Percentiles rank a stretch among this genome's conserved stretches.
phyloP scores from a whole-genome alignment of 2,888 invertebrate species.

The Acanthopleura granulata region DNA sequence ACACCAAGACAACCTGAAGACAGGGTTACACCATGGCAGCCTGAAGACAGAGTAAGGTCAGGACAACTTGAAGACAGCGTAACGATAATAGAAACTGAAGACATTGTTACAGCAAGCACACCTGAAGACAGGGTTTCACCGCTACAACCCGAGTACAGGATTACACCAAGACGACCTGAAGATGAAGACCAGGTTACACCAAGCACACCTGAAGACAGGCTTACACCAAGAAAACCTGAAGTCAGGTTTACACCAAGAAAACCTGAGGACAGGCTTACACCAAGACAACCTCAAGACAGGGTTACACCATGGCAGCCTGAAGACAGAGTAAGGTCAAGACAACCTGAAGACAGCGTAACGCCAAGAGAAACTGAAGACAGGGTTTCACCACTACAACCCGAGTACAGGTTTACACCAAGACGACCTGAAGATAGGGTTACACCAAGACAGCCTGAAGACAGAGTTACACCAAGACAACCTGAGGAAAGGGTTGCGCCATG shows the following conservation, averaged over 20 bases:
- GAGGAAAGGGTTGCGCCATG: too few species aligned
- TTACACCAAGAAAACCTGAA: neutral
- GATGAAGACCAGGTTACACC: too few species aligned
- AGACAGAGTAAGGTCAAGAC: neutral
- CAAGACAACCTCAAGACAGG: neutral
- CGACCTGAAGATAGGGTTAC: neutral
- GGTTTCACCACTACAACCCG: neutral
- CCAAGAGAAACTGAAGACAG: neutral
- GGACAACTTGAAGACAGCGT: neutral
- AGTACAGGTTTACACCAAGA: neutral
- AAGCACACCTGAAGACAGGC: neutral
- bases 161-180: too few species aligned
- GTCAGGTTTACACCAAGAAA: neutral
- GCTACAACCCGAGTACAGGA: too few species aligned
- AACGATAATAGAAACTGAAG: too few species aligned
- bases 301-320: neutral
- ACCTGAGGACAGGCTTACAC: neutral
- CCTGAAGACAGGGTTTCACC: too few species aligned
- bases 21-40: neutral
- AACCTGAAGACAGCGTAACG: neutral
- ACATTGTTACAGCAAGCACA: too few species aligned
- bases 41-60: neutral
- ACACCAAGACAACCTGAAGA: neutral
- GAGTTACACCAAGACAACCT: neutral
- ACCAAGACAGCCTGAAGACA: neutral